Percentiles rank a stretch among this genome's conserved stretches.
Conservation (phyloP, 1,140 invertebrate species). For the Onthophagus taurus region DNA sequence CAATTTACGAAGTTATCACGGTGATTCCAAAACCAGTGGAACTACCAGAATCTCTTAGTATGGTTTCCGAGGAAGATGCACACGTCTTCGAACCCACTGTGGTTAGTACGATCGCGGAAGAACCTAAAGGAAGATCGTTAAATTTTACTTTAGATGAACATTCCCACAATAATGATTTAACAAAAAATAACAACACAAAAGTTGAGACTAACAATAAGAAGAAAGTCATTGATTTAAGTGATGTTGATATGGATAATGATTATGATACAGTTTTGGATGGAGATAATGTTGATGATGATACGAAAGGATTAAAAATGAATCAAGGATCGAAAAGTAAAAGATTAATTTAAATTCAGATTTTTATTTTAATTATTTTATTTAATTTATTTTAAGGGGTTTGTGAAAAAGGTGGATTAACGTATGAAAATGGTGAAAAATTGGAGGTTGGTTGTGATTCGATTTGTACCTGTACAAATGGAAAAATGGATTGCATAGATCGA, state of each 20-base stretch:
- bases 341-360: background rate
- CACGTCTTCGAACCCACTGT: conserved; percentile 10
- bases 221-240: conserved; percentile 45
- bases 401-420: conserved; percentile 32
- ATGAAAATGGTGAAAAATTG: conserved; percentile 50
- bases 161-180: conserved; percentile 17
- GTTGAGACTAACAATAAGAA: conserved; percentile 15
- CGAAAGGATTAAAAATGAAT: background rate
- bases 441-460: conserved; percentile 59
- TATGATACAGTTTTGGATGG: conserved; percentile 39
- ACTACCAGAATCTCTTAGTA: conserved; percentile 19
- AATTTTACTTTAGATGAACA: conserved; percentile 28
- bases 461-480: conserved; percentile 55
- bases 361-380: too few relatives aligned
- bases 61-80: conserved; percentile 19
- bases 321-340: background rate
- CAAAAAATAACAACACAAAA: conserved; percentile 13
- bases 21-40: conserved; percentile 12
- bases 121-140: conserved; percentile 28
- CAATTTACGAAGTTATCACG: conserved; percentile 4
- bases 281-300: background rate
- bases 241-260: conserved; percentile 58
- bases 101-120: conserved; percentile 11
- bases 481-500: conserved; percentile 55
- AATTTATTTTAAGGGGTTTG: conserved; percentile 24